Evolutionary conservation across 2,113 vertebrate species (phyloP), one percentile per base, ranked within the genome.

Genomic region (Tylochromis polylepis): DNA sequence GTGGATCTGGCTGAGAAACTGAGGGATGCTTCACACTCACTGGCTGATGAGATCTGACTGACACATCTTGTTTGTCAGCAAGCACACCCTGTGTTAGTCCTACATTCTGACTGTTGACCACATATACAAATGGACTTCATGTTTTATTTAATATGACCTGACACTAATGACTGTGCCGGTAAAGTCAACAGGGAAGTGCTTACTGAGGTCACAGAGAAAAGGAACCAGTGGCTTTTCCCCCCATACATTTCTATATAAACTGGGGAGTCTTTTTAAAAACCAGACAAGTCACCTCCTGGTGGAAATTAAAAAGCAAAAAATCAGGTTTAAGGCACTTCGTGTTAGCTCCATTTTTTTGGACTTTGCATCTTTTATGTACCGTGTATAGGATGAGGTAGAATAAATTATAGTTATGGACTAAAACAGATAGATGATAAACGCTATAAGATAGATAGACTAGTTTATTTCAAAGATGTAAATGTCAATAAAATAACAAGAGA

Each of bases 31-130:
- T 43, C 36, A 70, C 8, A 10, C 12, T 70, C 0, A 70, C 24
- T 70, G 65, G 38, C 1, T 43, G 43, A 70, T 1, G 8, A 72
- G 8, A 46, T 49, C 41, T 49, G 14, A 72, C 1, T 46, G 67
- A 49, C 67, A 29, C 1, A 15, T n/a, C n/a, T 72, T 27, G 11
- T 49, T 11, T 46, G 41, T 0, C 24, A 0, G 15, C 6, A 11
- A 75, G 15, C 22, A 3, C 22, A 72, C 67, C 67, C 11, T 46
- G 8, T 8, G 18, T 20, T 49, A 49, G 6, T 49, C 46, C 46
- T 49, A 4, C 5, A 16, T 49, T 53, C 6, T 53, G 49, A 20
- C 49, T 53, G 8, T 20, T 20, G 49, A 53, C 8, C 49, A 53
- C 20, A 53, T 53, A 9, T 8, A 9, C 16, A 51, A 51, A 20